Evolutionary conservation across 1,140 invertebrate genomes (phyloP).

Genomic region (Conus ventricosus): DNA sequence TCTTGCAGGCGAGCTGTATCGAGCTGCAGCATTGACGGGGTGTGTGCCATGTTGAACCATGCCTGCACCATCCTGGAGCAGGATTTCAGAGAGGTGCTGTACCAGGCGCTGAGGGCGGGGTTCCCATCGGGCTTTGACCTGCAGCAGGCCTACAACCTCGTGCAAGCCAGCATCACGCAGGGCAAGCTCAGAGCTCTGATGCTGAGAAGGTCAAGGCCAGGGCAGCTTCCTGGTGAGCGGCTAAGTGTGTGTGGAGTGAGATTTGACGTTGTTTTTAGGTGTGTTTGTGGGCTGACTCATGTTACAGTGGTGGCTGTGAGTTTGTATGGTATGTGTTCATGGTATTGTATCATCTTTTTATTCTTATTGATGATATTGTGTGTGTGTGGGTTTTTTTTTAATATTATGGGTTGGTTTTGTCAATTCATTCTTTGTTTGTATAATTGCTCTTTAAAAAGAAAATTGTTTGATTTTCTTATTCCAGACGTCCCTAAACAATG

Average conservation of each 20-base stretch:
- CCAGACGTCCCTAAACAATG: slow-evolving; percentile 93
- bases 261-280: neutral
- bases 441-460: too few species aligned
- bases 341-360: too few species aligned
- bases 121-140: slow-evolving; percentile 80
- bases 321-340: too few species aligned
- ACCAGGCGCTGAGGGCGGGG: slow-evolving; percentile 85
- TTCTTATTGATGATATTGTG: too few species aligned
- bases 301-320: neutral
- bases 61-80: slow-evolving; percentile 91
- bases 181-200: slow-evolving; percentile 88
- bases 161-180: slow-evolving; percentile 88
- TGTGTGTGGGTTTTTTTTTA: too few species aligned
- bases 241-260: neutral
- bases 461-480: slow-evolving; percentile 33
- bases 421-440: neutral
- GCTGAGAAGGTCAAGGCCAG: slow-evolving; percentile 82
- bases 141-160: slow-evolving; percentile 80
- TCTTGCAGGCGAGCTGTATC: slow-evolving; percentile 86
- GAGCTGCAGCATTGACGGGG: slow-evolving; percentile 94
- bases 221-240: slow-evolving; percentile 82
- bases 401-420: too few species aligned
- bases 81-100: slow-evolving; percentile 87
- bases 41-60: slow-evolving; percentile 98
- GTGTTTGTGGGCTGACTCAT: neutral